Evolutionary conservation across 2,797 vertebrate genomes (phyloP).

Genomic region (Darevskia nairensis): DNA sequence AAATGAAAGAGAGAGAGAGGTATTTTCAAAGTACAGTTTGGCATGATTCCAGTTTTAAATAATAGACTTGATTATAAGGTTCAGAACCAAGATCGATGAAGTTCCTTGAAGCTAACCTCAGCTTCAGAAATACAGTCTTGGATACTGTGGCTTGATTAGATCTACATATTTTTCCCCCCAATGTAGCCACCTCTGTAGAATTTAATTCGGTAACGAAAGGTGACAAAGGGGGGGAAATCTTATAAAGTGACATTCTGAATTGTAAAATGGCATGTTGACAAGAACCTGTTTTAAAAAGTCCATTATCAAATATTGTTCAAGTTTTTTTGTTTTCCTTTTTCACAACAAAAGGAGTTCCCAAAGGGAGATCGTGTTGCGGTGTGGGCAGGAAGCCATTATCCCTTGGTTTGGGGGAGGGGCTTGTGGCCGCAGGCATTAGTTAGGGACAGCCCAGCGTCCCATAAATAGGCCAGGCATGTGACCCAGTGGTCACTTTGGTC

Average conservation of each 20-base stretch:
- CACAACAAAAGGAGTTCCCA: too few species aligned
- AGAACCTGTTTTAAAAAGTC: too few species aligned
- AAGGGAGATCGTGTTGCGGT: too few species aligned
- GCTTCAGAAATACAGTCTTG: not conserved
- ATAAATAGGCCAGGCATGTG: too few species aligned
- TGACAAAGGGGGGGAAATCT: too few species aligned
- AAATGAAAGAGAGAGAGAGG: constrained; percentile 16
- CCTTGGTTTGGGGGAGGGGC: too few species aligned
- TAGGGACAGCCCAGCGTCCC: too few species aligned
- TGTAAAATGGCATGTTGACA: too few species aligned
- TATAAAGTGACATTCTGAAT: too few species aligned
- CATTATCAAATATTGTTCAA: not conserved
- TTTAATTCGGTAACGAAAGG: not conserved
- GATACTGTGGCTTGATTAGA: constrained; percentile 31
- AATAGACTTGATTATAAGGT: constrained; percentile 58
- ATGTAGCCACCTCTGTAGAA: not conserved
- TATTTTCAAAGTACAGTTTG: constrained; percentile 36
- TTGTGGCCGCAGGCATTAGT: too few species aligned
- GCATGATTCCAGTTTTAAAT: constrained; percentile 42
- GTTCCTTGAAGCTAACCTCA: constrained; percentile 34
- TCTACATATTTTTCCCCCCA: not conserved
- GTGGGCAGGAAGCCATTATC: too few species aligned
- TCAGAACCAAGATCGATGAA: constrained; percentile 43
- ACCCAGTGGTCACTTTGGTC: too few species aligned
- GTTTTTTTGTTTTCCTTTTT: not conserved